phyloP scores from a whole-genome alignment of 2,797 vertebrate genomes.

The Argyrosomus regius region DNA sequence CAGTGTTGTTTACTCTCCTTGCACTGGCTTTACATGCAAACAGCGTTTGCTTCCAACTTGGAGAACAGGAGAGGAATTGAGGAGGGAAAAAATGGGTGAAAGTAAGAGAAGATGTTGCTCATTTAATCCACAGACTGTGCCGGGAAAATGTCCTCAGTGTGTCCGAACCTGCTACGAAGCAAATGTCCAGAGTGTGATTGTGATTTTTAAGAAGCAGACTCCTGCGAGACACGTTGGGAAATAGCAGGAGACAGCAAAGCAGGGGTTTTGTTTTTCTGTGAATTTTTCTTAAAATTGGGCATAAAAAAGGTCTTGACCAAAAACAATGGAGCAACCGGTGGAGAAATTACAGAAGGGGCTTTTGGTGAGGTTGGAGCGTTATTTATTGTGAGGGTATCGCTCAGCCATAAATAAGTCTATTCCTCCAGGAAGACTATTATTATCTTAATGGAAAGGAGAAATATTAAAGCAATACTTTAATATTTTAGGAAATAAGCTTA shows the following conservation, averaged over 20 bases:
- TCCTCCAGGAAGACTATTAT: neutral
- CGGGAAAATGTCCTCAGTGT: constrained; percentile 11
- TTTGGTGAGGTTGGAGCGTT: neutral
- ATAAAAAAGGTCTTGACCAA: constrained; percentile 29
- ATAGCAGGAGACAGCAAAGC: constrained; percentile 28
- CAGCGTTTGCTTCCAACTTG: constrained; percentile 33
- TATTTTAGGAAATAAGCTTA: neutral
- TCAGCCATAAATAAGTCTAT: constrained; percentile 9
- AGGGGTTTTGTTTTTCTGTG: constrained; percentile 52
- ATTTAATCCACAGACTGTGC: constrained; percentile 29
- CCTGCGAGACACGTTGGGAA: constrained; percentile 38
- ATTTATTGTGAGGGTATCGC: constrained; percentile 17
- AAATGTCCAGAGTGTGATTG: constrained; percentile 35
- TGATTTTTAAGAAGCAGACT: constrained; percentile 29
- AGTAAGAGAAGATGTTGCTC: constrained; percentile 43
- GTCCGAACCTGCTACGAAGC: constrained; percentile 18
- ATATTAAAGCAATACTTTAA: neutral
- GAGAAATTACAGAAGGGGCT: constrained; percentile 2
- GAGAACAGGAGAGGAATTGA: constrained; percentile 60
- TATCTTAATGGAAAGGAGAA: neutral
- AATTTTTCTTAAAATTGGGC: constrained; percentile 33
- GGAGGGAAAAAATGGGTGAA: constrained; percentile 21
- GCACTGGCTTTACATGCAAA: constrained; percentile 56
- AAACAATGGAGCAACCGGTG: constrained; percentile 37
- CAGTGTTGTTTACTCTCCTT: constrained; percentile 63